Evolutionary conservation across 2,113 vertebrate genomes (phyloP).

Genomic region (Ivindomyrus marchei): DNA sequence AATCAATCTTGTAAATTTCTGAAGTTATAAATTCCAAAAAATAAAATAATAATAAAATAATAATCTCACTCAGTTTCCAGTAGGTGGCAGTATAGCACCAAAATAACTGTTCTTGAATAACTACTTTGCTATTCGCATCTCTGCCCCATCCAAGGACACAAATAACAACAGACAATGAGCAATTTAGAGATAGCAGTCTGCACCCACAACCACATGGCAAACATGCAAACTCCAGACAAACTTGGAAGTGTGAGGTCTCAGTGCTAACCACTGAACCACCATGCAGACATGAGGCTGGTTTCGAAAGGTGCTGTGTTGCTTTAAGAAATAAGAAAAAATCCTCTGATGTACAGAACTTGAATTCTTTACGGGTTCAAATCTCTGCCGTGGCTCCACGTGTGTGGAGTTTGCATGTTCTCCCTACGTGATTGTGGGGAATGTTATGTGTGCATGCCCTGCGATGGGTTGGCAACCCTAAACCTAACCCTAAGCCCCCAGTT

Average conservation of each 20-base stretch:
- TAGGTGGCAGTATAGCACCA: background rate
- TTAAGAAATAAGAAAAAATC: background rate
- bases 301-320: background rate
- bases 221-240: background rate
- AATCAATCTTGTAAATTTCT: background rate
- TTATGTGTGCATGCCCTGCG: too few species aligned
- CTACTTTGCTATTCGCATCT: background rate
- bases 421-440: too few species aligned
- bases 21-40: background rate
- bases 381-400: background rate
- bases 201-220: background rate
- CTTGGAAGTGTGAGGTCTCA: background rate
- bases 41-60: background rate
- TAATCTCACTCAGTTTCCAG: background rate
- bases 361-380: background rate
- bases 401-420: background rate
- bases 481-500: too few species aligned
- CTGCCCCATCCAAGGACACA: background rate
- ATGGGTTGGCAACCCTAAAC: too few species aligned
- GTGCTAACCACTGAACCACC: background rate
- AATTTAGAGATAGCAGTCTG: background rate
- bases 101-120: background rate
- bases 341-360: background rate
- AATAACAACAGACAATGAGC: background rate
- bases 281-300: background rate